A percentile compares a stretch with the other conserved stretches of the same genome.
phyloP scores from a whole-genome alignment of 2,888 invertebrate genomes.

The Hirtodrosophila trivittata region DNA sequence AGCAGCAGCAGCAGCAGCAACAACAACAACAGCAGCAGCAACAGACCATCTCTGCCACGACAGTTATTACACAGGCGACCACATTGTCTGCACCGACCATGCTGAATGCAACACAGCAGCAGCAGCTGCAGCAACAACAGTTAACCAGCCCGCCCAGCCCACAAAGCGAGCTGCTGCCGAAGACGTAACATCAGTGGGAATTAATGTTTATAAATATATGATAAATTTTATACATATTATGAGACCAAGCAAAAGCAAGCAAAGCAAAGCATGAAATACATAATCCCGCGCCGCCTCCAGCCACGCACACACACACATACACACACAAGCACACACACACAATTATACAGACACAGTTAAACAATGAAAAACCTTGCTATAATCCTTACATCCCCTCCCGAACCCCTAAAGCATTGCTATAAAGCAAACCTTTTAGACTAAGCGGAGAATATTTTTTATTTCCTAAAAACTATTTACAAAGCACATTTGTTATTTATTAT shows the following conservation, averaged over 20 bases:
- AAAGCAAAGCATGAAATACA: slow-evolving; percentile 53
- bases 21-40: slow-evolving; percentile 72
- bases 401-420: slow-evolving; percentile 22
- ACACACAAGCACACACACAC: slow-evolving; percentile 17
- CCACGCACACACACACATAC: slow-evolving; percentile 20
- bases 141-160: slow-evolving; percentile 83
- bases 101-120: slow-evolving; percentile 64
- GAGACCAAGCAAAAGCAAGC: slow-evolving; percentile 75
- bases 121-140: slow-evolving; percentile 34
- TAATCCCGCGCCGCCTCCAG: slow-evolving; percentile 24
- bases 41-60: slow-evolving; percentile 82
- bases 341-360: slow-evolving; percentile 5
- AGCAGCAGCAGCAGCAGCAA: slow-evolving; percentile 66
- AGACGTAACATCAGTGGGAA: slow-evolving; percentile 85
- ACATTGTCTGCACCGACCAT: slow-evolving; percentile 81
- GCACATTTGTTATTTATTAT: slow-evolving; percentile 69
- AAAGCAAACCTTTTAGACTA: slow-evolving; percentile 25
- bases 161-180: slow-evolving; percentile 83
- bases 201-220: slow-evolving; percentile 84
- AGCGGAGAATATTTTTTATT: slow-evolving; percentile 36
- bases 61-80: slow-evolving; percentile 82
- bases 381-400: no score
- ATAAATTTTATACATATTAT: slow-evolving; percentile 78
- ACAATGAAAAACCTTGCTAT: no score
- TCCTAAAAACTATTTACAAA: slow-evolving; percentile 46